These are phyloP conservation scores for Cheiracanthium punctorium DNA, from an alignment of 2,888 invertebrate genomes.

Conservation along the genomic window DNA sequence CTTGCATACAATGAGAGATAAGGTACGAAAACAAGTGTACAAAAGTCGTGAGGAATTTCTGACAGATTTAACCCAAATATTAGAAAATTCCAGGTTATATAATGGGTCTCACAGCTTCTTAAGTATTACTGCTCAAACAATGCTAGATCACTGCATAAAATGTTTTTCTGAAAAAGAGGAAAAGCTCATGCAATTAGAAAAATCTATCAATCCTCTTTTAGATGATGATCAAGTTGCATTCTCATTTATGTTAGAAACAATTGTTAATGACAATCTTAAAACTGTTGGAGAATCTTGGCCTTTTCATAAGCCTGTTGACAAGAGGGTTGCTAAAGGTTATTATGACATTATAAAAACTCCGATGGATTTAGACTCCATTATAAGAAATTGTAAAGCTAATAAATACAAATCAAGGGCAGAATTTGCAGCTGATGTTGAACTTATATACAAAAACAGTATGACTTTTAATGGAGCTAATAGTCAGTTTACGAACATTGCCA, in stretches of 20 bases:
- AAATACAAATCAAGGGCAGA: slow-evolving; percentile 94
- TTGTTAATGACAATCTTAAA: slow-evolving; percentile 90
- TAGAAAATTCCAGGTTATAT: slow-evolving; percentile 93
- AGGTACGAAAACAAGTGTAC: slow-evolving; percentile 91
- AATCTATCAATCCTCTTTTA: slow-evolving; percentile 97
- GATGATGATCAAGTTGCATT: slow-evolving; percentile 97
- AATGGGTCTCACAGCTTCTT: slow-evolving; percentile 91
- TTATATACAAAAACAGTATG: slow-evolving; percentile 90
- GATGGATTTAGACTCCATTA: slow-evolving; percentile 95
- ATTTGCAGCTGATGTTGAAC: slow-evolving; percentile 90
- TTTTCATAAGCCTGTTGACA: slow-evolving; percentile 97
- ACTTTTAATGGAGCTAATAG: slow-evolving; percentile 94
- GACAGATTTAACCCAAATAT: slow-evolving; percentile 95
- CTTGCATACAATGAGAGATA: slow-evolving; percentile 94
- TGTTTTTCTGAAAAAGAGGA: slow-evolving; percentile 94
- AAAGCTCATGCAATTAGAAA: slow-evolving; percentile 94
- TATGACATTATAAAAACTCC: slow-evolving; percentile 93
- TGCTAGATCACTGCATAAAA: slow-evolving; percentile 91
- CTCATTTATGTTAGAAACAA: slow-evolving; percentile 92
- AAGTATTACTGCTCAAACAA: slow-evolving; percentile 89
- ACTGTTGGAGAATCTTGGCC: slow-evolving; percentile 94
- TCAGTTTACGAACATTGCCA: slow-evolving; percentile 89
- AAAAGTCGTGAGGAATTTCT: slow-evolving; percentile 95
- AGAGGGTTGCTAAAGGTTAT: slow-evolving; percentile 95
- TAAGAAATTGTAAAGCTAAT: slow-evolving; percentile 81